Percentiles rank a stretch among this genome's conserved stretches.
These are phyloP conservation scores for Rhynchomys soricoides DNA, from an alignment of 2,113 vertebrate genomes.

Conservation along the genomic window DNA sequence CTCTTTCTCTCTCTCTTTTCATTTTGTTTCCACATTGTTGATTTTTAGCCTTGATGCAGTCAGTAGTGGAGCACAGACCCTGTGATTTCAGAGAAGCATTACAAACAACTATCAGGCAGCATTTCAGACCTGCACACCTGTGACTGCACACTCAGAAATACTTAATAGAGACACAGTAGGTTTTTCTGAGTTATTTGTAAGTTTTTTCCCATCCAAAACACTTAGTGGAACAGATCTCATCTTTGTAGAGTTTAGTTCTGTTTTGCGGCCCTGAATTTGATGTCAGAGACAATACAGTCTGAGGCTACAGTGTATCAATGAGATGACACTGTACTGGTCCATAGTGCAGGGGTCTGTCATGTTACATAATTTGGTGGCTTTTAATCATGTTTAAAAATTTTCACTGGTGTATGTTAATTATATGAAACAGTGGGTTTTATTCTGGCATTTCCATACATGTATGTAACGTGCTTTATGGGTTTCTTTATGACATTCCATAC, in stretches of 20 bases:
- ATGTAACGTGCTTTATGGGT: background rate
- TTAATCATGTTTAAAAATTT: background rate
- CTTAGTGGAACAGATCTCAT: background rate
- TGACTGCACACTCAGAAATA: background rate
- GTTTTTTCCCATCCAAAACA: background rate
- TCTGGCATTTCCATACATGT: background rate
- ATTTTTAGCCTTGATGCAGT: background rate
- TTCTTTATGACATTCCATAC: background rate
- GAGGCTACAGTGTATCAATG: background rate
- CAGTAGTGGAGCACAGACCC: background rate
- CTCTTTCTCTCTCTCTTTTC: background rate
- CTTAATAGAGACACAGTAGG: background rate
- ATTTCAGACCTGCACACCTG: background rate
- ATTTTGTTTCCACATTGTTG: background rate
- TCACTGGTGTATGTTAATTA: background rate
- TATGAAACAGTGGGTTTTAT: background rate
- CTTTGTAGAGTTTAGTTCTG: background rate
- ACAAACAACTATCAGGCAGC: background rate
- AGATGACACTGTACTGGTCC: background rate
- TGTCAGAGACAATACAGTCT: background rate
- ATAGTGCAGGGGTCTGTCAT: background rate
- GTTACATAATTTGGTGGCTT: background rate
- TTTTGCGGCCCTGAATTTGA: background rate
- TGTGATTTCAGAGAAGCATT: background rate
- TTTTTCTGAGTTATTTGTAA: conserved; percentile 50